Base-by-base conservation (phyloP, 2,888 invertebrate genomes). In the Trachelus stipa region DNA sequence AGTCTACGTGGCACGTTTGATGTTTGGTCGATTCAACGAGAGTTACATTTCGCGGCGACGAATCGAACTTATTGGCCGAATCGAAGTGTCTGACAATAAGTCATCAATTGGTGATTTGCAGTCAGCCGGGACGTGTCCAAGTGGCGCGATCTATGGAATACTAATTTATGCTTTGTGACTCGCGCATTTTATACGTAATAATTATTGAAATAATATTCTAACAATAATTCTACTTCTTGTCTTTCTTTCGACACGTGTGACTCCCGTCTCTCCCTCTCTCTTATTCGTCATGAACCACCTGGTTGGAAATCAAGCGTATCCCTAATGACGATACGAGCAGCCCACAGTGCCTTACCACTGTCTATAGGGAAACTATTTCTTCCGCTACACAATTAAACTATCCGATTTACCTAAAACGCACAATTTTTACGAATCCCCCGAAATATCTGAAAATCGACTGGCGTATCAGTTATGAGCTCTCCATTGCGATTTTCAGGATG, bases 61-160 rank as follows among this genome's bases (percentile, higher is more conserved):
- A 86, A 85, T 85, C 84, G 83, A 83, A 83, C 83, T 78, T 83
- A 86, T 85, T 83, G 83, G 83, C 82, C 75, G 75, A 76, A 77
- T 79, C 73, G 78, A 75, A 37, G 79, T 74, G 76, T 82, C 79
- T 81, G 86, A 88, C 87, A 86, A 88, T 88, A 82, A 86, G 84
- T 83, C 79, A 83, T 86, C 84, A 81, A 74, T 81, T 73, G 82
- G 84, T 79, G 83, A 87, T 88, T 88, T 85, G 84, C 83, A 85
- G 85, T 86, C 86, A 81, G 79, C 71, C 74, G 76, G 80, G 78
- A 79, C 83, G 82, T 83, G 82, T 78, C 79, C 81, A 85, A 85
- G 79, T 81, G 82, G 83, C 81, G 79, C 79, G 80, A 82, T 79
- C 83, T 80, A 79, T 83, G 81, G 88, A 88, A 88, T 88, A 87